phyloP scores from a whole-genome alignment of 2,797 vertebrate genomes.

The Philypnodon macrostomus region DNA sequence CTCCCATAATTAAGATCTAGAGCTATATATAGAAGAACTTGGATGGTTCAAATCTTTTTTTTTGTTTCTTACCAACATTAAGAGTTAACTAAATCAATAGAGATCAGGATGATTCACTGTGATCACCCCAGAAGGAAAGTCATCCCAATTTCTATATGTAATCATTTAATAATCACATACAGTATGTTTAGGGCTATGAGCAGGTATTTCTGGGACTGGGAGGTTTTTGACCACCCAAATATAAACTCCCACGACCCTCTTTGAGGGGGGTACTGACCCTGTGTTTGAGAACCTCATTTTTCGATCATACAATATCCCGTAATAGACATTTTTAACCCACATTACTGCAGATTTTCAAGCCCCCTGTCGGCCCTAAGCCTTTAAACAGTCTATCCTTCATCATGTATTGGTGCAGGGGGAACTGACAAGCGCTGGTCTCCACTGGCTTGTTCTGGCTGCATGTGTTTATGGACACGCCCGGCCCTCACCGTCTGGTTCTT shows the following conservation, averaged over 20 bases:
- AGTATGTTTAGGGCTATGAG: too few species aligned
- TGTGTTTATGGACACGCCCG: conserved; percentile 71
- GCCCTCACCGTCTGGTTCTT: conserved; percentile 75
- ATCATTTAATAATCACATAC: too few species aligned
- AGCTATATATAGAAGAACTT: too few species aligned
- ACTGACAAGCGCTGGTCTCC: conserved; percentile 50
- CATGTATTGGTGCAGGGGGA: conserved; percentile 32
- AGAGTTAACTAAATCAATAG: too few species aligned
- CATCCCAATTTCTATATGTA: too few species aligned
- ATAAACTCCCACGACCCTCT: neutral
- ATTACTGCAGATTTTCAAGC: conserved; percentile 4
- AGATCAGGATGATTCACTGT: too few species aligned
- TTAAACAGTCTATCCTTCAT: conserved; percentile 29
- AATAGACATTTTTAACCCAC: conserved; percentile 6
- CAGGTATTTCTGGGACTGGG: too few species aligned
- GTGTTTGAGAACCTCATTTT: neutral
- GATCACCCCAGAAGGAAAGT: too few species aligned
- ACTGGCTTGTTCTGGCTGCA: conserved; percentile 47
- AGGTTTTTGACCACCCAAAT: too few species aligned
- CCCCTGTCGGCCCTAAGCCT: conserved; percentile 13
- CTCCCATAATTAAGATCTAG: too few species aligned
- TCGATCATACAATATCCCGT: conserved; percentile 6
- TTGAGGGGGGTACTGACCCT: neutral
- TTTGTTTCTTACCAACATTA: too few species aligned
- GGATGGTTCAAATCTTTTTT: too few species aligned